Base-by-base conservation (phyloP, 2,888 invertebrate species). In the Nesidiocoris tenuis region DNA sequence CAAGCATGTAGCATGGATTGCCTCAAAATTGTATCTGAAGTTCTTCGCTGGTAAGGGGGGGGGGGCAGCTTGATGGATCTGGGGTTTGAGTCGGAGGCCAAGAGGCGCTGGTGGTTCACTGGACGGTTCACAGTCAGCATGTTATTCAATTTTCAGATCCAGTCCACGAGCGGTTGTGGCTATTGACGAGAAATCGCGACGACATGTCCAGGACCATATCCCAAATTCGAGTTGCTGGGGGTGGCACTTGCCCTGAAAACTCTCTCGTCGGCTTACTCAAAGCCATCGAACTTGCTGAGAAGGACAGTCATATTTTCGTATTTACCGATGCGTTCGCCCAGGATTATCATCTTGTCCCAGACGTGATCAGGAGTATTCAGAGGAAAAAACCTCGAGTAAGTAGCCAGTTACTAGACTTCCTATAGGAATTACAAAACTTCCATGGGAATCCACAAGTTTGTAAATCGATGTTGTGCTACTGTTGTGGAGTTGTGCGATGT, bases 231-330 rank as follows among this genome's bases (percentile, higher is more conserved):
- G 88, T 91, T 1, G 86, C 87, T 78, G 91, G 91, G 0, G 91
- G 92, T 0, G 90, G 90, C 0, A 91, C 91, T 82, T 92, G 92
- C 81, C 91, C 91, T 0, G 92, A 92, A 84, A 90, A 87, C 85
- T 87, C 90, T 0, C 82, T 91, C 3, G 85, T 86, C 0, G 92
- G 90, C n/a, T 88, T 91, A 56, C 86, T 87, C 74, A 82, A 87
- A 77, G 91, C 91, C 0, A 83, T 92, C 39, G 86, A 88, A 80
- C 86, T 87, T 9, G 88, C 90, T 57, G 84, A 88, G 16, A 90
- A 91, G 0, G 85, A 87, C 75, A 91, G 91, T 0, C 90, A 88
- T 82, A 85, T 92, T 56, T 92, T 91, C 81, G 91, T 92, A 23
- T 91, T 92, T 82, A 91, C 92, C 1, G 92, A 92, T 81, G 91